Evolutionary conservation across 2,113 vertebrate species (phyloP), one percentile per base, ranked within the genome.

Genomic region (Campylomormyrus numenius): DNA sequence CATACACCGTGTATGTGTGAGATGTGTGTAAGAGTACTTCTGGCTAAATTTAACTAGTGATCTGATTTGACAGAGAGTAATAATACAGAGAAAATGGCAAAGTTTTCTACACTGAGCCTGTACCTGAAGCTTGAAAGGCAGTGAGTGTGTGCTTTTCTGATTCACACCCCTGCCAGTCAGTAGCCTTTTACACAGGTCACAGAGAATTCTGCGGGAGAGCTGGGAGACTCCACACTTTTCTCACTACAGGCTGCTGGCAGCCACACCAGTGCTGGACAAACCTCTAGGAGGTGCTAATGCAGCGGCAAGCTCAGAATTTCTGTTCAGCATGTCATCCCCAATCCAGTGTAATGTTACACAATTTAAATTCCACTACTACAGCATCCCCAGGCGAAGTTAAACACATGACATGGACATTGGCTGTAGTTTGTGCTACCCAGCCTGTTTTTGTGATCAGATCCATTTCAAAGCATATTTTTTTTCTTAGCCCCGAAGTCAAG

Each of bases 281-380:
- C 83, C 83, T 42, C 19, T 85, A 85, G 83, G 83, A 85, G 83
- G 83, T 21, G 83, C 83, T 85, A 85, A 85, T n/a, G 21, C 45
- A 48, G 45, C 42, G 7, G 42, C 83, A 13, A 48, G 17, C 45
- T 85, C 8, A 85, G 2, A 85, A 46, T 48, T 24, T 45, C 83
- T 21, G 45, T n/a, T 21, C 24, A 24, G 39, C 83, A 48, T 42
- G 35, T 48, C 42, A 13, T 85, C 83, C 42, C 19, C 21, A n/a
- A 27, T 45, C 42, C 80, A 48, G 80, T 85, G 83, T 46, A 13
- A 48, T 39, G 31, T 80, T 39, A 3, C 31, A 35, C 74, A 35
- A 39, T 13, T 13, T 35, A 39, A 19, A 10, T 48, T 85, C 19
- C 42, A n/a, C 24, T 46, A 85, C 21, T 48, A 48, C 4, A n/a